Base-by-base conservation (phyloP, 2,888 invertebrate genomes). In the Dryocosmus kuriphilus region DNA sequence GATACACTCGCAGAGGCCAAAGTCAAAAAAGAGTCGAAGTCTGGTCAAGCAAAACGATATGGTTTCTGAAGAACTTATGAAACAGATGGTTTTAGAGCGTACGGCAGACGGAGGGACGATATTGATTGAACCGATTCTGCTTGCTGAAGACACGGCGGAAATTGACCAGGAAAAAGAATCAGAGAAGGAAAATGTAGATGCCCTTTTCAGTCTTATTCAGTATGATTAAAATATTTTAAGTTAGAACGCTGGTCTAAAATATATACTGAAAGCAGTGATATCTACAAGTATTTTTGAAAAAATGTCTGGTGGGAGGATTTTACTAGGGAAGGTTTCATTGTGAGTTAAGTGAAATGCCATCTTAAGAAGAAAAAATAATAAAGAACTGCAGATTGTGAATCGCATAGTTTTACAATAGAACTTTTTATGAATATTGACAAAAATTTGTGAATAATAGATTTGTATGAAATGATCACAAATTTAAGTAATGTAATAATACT, bases 161-260 rank as follows among this genome's bases (percentile, higher is more conserved):
- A 85, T 87, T n/a, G 84, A 86, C 16, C 80, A 83, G 1, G 87
- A 85, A 73, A 87, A 86, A 51, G 89, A 90, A 65, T 87, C 89
- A 4, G 90, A 89, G 41, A 91, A 90, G 51, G 90, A 91, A 81
- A 91, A 91, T 78, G 88, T 88, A 5, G 88, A 91, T 71, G 88
- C 89, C 5, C 80, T 91, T n/a, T 87, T 91, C 41, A 87, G 87
- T 81, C 83, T 90, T 11, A 90, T 91, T 75, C 87, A 88, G 65
- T 90, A 88, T 65, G 85, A 85, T 67, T 89, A 83, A 87, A 80
- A 30, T 11, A 2, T 63, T 32, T 22, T 22, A 14, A 60, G 14
- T 60, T 3, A 22, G 3, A 22, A 11, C 9, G 9, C 3, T 55
- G 11, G 22, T 22, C 22, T 55, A 9, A 55, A 55, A 55, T n/a